Evolutionary conservation across 2,113 vertebrate genomes (phyloP), one percentile per base, ranked within the genome.

Genomic region (Gopherus evgoodei): DNA sequence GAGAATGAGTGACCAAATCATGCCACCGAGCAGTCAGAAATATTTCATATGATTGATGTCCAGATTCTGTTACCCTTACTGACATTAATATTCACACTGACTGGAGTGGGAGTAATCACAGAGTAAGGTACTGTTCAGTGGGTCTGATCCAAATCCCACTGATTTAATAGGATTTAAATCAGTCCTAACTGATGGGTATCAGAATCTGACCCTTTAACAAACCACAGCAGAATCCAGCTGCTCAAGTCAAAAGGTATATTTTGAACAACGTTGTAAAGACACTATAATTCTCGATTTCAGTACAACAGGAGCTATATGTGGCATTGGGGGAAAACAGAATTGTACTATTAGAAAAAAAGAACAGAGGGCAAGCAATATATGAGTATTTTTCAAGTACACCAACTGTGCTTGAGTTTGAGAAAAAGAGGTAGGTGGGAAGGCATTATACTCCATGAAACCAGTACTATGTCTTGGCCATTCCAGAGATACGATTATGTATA

Each of bases 1-100:
- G 13, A 44, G 29, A 25, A 4, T 22, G 12, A 25, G 5, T 1
- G 2, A 0, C 2, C 0, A 1, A 90, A 7, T 4, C 38, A 47
- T 14, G 42, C 24, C 81, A 82, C 76, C 19, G 49, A n/a, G 1
- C 59, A 31, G 5, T 82, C n/a, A 31, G 2, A 11, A 82, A 91
- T 93, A 3, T 8, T 89, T 11, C 53, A 0, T n/a, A 31, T 50
- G 44, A 31, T 52, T 11, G 54, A 7, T 5, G 50, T 84, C 3
- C 2, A 54, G 59, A 16, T 93, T 72, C 56, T 1, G 2, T 8
- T 5, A 16, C 7, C 59, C 1, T 49, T 44, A 56, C 24, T 5
- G 44, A 57, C 81, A 1, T 3, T 59, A 78, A 11, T 31, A 17
- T 21, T 72, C 27, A 31, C 8, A 31, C 16, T 47, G 5, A 29